Conservation (phyloP, 2,113 vertebrate genomes). For the Poeciliopsis turrubarensis region DNA sequence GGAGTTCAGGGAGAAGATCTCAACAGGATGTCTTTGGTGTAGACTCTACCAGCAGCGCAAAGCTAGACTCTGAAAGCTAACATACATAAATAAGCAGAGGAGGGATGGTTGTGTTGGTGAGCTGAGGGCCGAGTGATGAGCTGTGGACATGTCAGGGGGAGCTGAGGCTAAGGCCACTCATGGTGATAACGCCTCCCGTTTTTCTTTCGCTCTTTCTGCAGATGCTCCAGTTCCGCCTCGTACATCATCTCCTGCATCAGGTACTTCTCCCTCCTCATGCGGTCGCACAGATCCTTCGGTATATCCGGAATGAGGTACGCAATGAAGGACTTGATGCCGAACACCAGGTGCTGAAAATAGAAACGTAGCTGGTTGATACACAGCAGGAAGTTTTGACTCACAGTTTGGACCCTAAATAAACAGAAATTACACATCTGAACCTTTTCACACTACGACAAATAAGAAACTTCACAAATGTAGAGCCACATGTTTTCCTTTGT, state of each 20-base stretch:
- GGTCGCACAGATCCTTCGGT: slow-evolving; percentile 95
- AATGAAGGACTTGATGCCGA: slow-evolving; percentile 98
- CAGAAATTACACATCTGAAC: not conserved
- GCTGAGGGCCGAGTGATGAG: slow-evolving; percentile 33
- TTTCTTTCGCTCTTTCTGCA: slow-evolving; percentile 93
- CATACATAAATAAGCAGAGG: slow-evolving; percentile 45
- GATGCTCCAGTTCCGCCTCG: slow-evolving; percentile 94
- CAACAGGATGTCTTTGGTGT: slow-evolving; percentile 74
- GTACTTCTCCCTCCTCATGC: slow-evolving; percentile 98
- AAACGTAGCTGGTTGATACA: slow-evolving; percentile 27
- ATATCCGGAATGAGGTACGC: slow-evolving; percentile 98
- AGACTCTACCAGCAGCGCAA: slow-evolving; percentile 67
- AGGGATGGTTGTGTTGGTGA: slow-evolving; percentile 43
- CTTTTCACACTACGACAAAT: not conserved
- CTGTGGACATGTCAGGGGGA: slow-evolving; percentile 7
- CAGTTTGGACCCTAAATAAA: slow-evolving; percentile 11
- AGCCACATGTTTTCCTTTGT: too few species aligned
- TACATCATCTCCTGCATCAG: slow-evolving; percentile 99
- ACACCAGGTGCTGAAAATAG: slow-evolving; percentile 91
- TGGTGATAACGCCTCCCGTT: slow-evolving; percentile 95
- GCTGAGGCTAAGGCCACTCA: slow-evolving; percentile 92
- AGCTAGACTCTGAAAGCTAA: slow-evolving; percentile 64
- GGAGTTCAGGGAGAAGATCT: slow-evolving; percentile 19
- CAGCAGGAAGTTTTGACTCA: not conserved
- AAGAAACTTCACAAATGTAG: not conserved